Percentiles rank a stretch among this genome's conserved stretches.
These are phyloP conservation scores for Harpagus bidentatus DNA, from an alignment of 2,113 vertebrate genomes.

Conservation along the genomic window DNA sequence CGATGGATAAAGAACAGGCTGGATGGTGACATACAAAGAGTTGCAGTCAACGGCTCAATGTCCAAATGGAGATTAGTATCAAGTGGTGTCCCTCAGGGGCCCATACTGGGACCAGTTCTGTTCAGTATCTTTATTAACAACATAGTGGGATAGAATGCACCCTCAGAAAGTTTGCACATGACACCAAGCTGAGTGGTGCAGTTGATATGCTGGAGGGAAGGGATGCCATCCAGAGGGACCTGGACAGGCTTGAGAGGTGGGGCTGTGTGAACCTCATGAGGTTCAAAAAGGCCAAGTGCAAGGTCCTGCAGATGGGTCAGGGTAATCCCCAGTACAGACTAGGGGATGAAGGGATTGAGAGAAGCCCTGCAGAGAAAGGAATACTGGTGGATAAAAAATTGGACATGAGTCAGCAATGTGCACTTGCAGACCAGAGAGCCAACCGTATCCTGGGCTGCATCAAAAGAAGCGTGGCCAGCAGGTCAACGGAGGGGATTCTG, in stretches of 20 bases:
- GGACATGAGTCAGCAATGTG: neutral
- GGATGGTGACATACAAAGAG: neutral
- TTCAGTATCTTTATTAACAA: neutral
- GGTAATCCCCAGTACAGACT: neutral
- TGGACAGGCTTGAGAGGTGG: neutral
- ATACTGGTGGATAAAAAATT: neutral
- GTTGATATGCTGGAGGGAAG: neutral
- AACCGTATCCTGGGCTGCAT: neutral
- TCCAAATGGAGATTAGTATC: neutral
- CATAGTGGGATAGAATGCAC: neutral
- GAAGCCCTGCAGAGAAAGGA: neutral
- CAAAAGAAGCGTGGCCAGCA: neutral
- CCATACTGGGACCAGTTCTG: neutral
- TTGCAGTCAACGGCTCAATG: neutral
- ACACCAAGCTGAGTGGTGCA: neutral
- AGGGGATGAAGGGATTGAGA: neutral
- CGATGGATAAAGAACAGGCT: neutral
- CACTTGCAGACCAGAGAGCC: neutral
- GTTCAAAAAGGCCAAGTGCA: neutral
- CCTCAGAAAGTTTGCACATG: neutral
- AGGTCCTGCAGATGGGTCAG: neutral
- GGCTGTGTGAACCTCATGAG: neutral
- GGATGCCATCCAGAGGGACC: neutral
- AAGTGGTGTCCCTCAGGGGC: neutral
- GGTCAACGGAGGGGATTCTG: accelerated